phyloP scores from a whole-genome alignment of 2,113 vertebrate genomes.

The Chlamydotis undulata region DNA sequence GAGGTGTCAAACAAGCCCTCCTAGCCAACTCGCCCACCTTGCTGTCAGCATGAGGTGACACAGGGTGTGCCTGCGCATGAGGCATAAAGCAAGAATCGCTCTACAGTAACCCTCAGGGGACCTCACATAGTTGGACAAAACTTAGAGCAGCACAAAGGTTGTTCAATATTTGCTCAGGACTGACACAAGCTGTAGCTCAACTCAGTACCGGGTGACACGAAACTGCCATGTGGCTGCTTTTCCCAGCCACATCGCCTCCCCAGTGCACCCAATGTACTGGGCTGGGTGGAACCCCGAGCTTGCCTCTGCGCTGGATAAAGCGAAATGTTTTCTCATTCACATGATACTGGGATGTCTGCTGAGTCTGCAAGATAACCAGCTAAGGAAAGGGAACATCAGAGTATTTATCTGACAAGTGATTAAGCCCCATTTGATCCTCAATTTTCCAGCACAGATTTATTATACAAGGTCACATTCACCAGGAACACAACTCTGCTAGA shows the following conservation, averaged over 20 bases:
- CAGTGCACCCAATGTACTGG: accelerated
- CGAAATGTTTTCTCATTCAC: neutral
- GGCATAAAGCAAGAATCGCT: accelerated
- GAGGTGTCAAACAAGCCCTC: neutral
- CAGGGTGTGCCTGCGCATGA: accelerated
- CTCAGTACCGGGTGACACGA: neutral
- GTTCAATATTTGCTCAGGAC: neutral
- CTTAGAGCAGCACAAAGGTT: neutral
- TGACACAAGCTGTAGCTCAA: neutral
- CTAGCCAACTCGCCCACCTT: neutral
- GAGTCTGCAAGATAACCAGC: neutral
- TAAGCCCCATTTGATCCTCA: neutral
- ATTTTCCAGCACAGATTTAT: neutral
- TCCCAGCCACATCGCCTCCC: neutral
- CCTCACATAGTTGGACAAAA: neutral
- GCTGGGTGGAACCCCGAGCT: neutral
- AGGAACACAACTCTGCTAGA: neutral
- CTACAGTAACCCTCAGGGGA: neutral
- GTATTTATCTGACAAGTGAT: neutral
- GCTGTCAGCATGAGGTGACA: neutral
- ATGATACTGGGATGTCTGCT: neutral
- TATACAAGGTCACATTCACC: neutral
- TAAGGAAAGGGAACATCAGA: neutral
- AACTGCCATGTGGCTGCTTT: neutral
- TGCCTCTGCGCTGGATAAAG: neutral